Base-by-base conservation (phyloP, 2,113 vertebrate species). In the Thymallus thymallus region DNA sequence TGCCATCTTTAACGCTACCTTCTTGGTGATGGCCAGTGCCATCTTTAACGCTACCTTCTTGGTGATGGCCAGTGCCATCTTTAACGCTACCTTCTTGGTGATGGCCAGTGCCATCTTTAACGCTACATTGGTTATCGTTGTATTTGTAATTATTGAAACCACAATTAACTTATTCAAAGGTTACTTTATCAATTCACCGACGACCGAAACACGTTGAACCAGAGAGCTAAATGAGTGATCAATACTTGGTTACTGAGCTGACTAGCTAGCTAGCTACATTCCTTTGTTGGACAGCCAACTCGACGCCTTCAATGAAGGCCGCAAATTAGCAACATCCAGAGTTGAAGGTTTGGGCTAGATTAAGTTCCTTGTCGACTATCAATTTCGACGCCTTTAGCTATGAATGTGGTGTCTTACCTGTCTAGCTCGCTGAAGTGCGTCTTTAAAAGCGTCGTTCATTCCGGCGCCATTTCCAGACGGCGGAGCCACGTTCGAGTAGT, bases 371-470 rank as follows among this genome's bases (percentile, higher is more conserved):
- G 3, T 14, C 16, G 13, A 51, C n/a, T n/a, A 22, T 60, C 18
- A 60, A 60, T 22, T 22, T n/a, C 56, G n/a, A 60, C 56, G n/a
- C 5, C 51, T 5, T 60, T 22, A 9, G 12, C 1, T 51, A 41
- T n/a, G n/a, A n/a, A n/a, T n/a, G n/a, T n/a, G n/a, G n/a, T 20
- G 18, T 26, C 78, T 84, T 73, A 96, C 96, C 95, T 99, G 97
- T 92, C 97, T 93, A 71, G 97, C 97, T 85, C 97, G 90, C 85
- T 98, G 97, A 45, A 99, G 87, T 24, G 97, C 97, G 71, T 99
- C 97, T 92, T 98, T 97, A 92, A 98, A 99, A 71, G 97, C 97
- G 80, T 99, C 97, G 78, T 99, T 98, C 84, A 96, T 96, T 13
- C 95, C 96, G 48, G 91, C 95, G 3, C 94, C 95, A 0, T 95